Evolutionary conservation across 23 tunicate genomes (phyloP), one percentile per base, ranked within the genome.

Genomic region (Styela clava): DNA sequence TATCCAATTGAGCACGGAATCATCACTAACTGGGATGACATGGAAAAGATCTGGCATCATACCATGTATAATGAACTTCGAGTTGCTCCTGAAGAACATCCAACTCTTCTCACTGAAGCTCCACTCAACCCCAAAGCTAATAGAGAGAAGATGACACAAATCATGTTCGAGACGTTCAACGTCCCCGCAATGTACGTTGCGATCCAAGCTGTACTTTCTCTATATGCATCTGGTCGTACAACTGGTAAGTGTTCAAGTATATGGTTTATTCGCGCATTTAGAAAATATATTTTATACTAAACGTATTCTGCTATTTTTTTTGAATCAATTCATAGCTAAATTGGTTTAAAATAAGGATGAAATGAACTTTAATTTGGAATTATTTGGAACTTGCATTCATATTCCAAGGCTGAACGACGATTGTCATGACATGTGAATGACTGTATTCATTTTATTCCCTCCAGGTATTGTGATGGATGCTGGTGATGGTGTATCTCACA

Each of bases 401-500:
- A n/a, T n/a, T n/a, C n/a, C n/a, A n/a, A n/a, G n/a, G n/a, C n/a
- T n/a, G n/a, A n/a, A n/a, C n/a, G n/a, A n/a, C n/a, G n/a, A n/a
- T n/a, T n/a, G n/a, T n/a, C n/a, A n/a, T n/a, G n/a, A n/a, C n/a
- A n/a, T n/a, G n/a, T n/a, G n/a, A n/a, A n/a, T n/a, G n/a, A n/a
- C n/a, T n/a, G n/a, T n/a, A n/a, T n/a, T n/a, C n/a, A n/a, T n/a
- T n/a, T n/a, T n/a, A n/a, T n/a, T n/a, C n/a, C n/a, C n/a, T 73
- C 2, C 7, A 65, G 71, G 71, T 65, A 92, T 92, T 63, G 97
- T 92, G 1, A 61, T 92, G 52, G 97, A 92, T 62, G 78, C 91
- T 73, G 97, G 97, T 20, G 97, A 94, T 80, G 98, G 98, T 85
- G 98, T 94, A 23, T 94, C 98, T 1, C 98, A 94, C 82, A 88